Conservation (phyloP, 2,888 invertebrate species). For the Mesopsocus fuscifrons region DNA sequence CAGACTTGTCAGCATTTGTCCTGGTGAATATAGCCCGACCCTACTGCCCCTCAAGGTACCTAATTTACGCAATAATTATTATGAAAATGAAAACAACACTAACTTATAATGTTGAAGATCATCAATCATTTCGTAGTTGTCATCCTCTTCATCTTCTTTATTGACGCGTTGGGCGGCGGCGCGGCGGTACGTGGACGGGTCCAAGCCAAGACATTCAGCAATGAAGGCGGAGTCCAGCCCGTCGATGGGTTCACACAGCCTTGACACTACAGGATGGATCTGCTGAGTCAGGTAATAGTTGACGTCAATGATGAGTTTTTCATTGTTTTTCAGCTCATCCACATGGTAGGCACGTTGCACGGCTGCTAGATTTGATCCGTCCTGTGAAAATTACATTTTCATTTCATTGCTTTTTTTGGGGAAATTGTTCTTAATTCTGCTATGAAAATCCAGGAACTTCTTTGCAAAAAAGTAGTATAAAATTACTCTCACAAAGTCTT, state of each 20-base stretch:
- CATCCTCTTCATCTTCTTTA: constrained; percentile 13
- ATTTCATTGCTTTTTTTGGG: not conserved
- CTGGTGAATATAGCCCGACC: no score
- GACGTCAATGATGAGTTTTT: constrained; percentile 57
- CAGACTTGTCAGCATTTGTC: no score
- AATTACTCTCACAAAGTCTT: no score
- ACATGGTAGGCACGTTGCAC: constrained; percentile 88
- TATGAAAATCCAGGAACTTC: not conserved
- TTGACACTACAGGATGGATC: constrained; percentile 86
- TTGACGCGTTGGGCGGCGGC: constrained; percentile 19
- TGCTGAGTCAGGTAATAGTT: constrained; percentile 89
- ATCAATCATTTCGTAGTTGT: constrained; percentile 10
- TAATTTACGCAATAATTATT: no score
- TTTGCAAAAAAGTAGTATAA: constrained; percentile 6
- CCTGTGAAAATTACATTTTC: constrained; percentile 28
- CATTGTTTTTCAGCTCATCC: constrained; percentile 58
- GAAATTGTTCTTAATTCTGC: not conserved
- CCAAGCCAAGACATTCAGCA: constrained; percentile 67
- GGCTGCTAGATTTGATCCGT: constrained; percentile 58
- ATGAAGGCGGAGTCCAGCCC: constrained; percentile 80
- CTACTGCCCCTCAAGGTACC: no score
- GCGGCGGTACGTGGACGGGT: constrained; percentile 26
- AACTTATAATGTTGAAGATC: constrained; percentile 2
- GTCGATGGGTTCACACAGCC: constrained; percentile 90
- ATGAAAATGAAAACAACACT: no score